These are phyloP conservation scores for Caenorhabditis inopinata DNA, from an alignment of 1,140 invertebrate species.

Conservation along the genomic window DNA sequence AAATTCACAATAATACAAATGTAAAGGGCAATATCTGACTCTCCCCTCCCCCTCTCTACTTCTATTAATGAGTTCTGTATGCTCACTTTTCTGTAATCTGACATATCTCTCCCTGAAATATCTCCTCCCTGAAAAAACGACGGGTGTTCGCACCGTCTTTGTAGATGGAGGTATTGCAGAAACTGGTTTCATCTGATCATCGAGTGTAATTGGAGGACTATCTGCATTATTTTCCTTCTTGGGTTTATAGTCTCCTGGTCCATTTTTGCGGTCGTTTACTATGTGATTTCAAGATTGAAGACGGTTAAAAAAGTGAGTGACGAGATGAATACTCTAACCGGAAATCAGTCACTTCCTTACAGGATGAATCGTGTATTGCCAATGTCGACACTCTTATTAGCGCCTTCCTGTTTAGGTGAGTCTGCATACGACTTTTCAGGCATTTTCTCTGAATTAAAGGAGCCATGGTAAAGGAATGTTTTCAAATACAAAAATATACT, in stretches of 20 bases:
- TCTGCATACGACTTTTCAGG: not conserved
- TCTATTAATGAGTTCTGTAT: too few relatives aligned
- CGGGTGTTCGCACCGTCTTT: constrained; percentile 11
- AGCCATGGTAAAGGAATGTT: too few relatives aligned
- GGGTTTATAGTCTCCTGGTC: constrained; percentile 69
- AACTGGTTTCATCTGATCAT: constrained; percentile 66
- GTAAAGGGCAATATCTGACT: too few relatives aligned
- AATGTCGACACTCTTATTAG: constrained; percentile 69
- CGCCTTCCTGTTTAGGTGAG: constrained; percentile 67
- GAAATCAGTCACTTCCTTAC: not conserved
- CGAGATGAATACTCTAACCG: not conserved
- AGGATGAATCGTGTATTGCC: constrained; percentile 65
- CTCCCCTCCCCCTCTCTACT: too few relatives aligned
- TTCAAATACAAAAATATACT: too few relatives aligned
- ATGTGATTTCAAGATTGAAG: constrained; percentile 65
- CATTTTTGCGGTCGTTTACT: constrained; percentile 70
- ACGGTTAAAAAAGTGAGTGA: constrained; percentile 32
- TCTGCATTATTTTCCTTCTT: constrained; percentile 68
- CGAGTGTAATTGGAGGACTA: constrained; percentile 68
- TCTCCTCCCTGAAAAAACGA: not conserved
- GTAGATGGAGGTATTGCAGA: constrained; percentile 49
- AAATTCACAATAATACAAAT: too few relatives aligned
- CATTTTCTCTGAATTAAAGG: not conserved
- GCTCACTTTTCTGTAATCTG: not conserved
- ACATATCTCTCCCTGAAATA: not conserved